Conservation (phyloP, 1,140 invertebrate species). For the Bilobella aurantiaca region DNA sequence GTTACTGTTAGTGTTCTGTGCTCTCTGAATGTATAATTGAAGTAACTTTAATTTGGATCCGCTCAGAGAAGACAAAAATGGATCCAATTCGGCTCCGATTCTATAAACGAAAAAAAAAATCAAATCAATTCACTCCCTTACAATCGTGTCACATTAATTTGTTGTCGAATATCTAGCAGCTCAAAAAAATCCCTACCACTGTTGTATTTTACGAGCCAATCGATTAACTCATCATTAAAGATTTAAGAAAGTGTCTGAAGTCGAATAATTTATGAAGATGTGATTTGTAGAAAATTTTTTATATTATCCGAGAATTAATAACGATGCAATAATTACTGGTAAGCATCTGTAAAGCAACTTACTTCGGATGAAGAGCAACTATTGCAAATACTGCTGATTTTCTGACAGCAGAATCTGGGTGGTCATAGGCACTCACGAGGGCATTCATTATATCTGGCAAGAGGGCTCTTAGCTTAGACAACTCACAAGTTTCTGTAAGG, state of each 20-base stretch:
- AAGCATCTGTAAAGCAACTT: background rate
- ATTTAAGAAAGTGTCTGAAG: background rate
- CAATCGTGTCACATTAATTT: too few species aligned
- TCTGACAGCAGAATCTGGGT: constrained; percentile 33
- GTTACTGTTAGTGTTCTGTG: constrained; percentile 13
- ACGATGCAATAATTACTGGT: background rate
- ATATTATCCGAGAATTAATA: background rate
- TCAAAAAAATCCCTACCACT: too few species aligned
- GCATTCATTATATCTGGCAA: constrained; percentile 30
- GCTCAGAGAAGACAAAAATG: constrained; percentile 30
- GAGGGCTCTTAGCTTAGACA: constrained; percentile 27
- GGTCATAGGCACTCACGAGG: constrained; percentile 34
- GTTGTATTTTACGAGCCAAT: background rate
- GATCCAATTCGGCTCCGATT: constrained; percentile 27
- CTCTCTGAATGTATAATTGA: constrained; percentile 34
- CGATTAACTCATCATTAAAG: background rate
- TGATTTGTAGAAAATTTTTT: background rate
- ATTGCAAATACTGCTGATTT: constrained; percentile 35
- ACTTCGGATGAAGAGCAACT: constrained; percentile 32
- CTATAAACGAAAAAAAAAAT: constrained; percentile 11
- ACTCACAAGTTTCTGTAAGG: constrained; percentile 29
- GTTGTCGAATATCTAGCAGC: too few species aligned
- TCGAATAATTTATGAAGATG: background rate
- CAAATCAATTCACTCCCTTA: background rate
- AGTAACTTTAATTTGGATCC: constrained; percentile 34